Base-by-base conservation (phyloP, 2,888 invertebrate species). In the Eupithecia vulgata region DNA sequence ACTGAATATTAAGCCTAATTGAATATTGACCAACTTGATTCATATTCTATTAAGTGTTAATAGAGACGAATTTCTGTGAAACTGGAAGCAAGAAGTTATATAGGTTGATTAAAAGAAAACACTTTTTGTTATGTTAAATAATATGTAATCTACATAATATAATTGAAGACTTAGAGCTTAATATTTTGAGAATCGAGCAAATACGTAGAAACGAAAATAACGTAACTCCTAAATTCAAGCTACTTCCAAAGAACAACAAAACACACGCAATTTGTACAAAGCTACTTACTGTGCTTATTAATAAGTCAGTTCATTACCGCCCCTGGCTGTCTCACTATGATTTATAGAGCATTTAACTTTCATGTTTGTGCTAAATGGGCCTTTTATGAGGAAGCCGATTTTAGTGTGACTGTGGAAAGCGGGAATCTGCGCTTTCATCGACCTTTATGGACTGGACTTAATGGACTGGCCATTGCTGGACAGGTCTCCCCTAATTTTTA, bases 281-380 rank as follows among this genome's bases (percentile, higher is more conserved):
- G 2, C 30, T 30, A 59, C 30, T 25, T 34, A 52, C 48, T 21
- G 67, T 71, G 68, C 52, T 71, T 92, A 91, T 90, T 89, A 91
- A 91, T 88, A 84, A 85, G 86, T 81, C 87, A 82, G 90, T 90
- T 91, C 86, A 91, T 91, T 91, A 90, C 81, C 74, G 80, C 82
- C 80, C 81, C 84, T 82, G 81, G 81, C 86, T 85, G 88, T 88
- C 88, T 81, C 86, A 79, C 83, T 88, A 89, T 92, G 92, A 93
- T 92, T 93, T 92, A 93, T 91, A 87, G 84, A 81, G 84, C 90
- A 91, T 92, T 93, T 91, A 91, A 92, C 90, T 93, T 93, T 93
- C 92, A 92, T 91, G 91, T 88, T 88, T 83, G 88, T 86, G 90
- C 90, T 92, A 93, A 92, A 92, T 91, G 91, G 90, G 85, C 82